A percentile compares a stretch with the other conserved stretches of the same genome.
Conservation (phyloP, 1,140 invertebrate species). For the Epicauta chinensis region DNA sequence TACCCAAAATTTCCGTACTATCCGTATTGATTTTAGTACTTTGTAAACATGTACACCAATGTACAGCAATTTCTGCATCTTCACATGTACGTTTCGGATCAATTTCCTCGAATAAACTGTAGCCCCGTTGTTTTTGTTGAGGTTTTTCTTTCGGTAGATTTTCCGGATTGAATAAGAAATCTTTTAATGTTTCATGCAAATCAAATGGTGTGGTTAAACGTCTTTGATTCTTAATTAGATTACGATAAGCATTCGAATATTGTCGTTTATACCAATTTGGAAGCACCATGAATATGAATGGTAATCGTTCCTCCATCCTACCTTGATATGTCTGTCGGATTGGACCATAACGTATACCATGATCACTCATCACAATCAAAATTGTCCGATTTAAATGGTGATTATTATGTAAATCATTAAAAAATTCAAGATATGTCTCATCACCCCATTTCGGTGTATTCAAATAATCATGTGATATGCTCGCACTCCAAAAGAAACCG, state of each 20-base stretch:
- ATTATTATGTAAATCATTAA: constrained; percentile 54
- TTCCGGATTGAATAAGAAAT: constrained; percentile 52
- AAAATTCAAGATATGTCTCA: constrained; percentile 48
- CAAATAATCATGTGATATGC: constrained; percentile 69
- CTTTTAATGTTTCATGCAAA: constrained; percentile 62
- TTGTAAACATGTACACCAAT: constrained; percentile 79
- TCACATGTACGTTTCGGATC: constrained; percentile 67
- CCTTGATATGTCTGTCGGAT: constrained; percentile 76
- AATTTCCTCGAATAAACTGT: constrained; percentile 70
- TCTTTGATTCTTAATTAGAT: constrained; percentile 64
- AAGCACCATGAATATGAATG: constrained; percentile 74
- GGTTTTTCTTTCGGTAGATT: constrained; percentile 3
- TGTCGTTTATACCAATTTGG: constrained; percentile 63
- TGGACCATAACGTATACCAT: constrained; percentile 83
- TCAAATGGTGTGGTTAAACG: constrained; percentile 80
- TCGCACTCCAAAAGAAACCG: constrained; percentile 73
- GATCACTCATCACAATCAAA: constrained; percentile 84
- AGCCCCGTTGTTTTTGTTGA: constrained; percentile 41
- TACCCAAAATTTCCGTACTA: constrained; percentile 43
- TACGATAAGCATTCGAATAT: constrained; percentile 56
- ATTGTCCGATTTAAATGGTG: constrained; percentile 57
- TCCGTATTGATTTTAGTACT: constrained; percentile 48
- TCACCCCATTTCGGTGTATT: constrained; percentile 68
- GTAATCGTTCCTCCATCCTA: constrained; percentile 82
- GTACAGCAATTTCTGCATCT: constrained; percentile 64